These are phyloP conservation scores for Acyrthosiphon pisum DNA, from an alignment of 1,140 invertebrate species.

Conservation along the genomic window DNA sequence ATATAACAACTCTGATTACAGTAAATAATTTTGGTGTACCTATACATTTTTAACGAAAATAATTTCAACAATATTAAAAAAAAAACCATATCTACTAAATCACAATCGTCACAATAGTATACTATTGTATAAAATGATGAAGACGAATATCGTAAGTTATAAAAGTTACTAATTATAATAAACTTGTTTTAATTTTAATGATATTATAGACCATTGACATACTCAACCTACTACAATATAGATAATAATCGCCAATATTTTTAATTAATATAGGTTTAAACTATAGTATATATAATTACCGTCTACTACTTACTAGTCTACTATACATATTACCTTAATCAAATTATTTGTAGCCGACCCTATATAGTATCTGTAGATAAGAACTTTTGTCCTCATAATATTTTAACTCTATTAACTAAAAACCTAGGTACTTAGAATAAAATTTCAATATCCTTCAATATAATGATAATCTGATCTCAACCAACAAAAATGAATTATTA, in stretches of 20 bases:
- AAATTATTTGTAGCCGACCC: background rate
- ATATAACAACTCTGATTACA: background rate
- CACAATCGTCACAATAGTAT: background rate
- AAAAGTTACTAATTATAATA: background rate
- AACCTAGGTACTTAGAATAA: background rate
- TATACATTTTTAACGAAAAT: background rate
- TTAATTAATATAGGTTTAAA: background rate
- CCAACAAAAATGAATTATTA: background rate
- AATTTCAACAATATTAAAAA: background rate
- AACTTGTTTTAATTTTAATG: background rate
- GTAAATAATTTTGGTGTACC: background rate
- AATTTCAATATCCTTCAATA: background rate
- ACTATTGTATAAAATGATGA: background rate
- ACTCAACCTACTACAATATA: background rate
- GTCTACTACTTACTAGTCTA: no score
- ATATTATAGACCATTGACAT: background rate
- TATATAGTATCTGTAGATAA: background rate
- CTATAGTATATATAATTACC: background rate
- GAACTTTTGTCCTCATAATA: background rate
- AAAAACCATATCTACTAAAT: background rate
- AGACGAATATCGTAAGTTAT: background rate
- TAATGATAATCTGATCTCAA: background rate
- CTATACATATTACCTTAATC: background rate
- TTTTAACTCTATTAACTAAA: background rate
- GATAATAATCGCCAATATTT: background rate